Conservation (phyloP, 2,797 vertebrate species). For the Lutjanus argentimaculatus region DNA sequence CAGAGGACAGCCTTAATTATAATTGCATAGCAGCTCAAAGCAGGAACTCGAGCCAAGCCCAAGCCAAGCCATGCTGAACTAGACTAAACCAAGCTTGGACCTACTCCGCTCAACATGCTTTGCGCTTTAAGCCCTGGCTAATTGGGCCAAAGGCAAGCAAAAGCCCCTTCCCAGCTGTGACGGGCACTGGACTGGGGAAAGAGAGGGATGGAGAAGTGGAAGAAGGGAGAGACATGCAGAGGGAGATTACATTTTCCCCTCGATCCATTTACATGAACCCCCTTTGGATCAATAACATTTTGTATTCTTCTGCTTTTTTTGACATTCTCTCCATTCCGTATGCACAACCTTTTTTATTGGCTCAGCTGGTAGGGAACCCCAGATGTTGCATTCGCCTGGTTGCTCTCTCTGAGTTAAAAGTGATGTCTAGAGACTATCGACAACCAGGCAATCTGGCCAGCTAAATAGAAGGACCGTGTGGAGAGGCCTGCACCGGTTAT, state of each 20-base stretch:
- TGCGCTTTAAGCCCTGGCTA: conserved; percentile 84
- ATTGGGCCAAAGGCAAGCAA: conserved; percentile 85
- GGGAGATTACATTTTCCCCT: conserved; percentile 47
- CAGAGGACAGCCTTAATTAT: conserved; percentile 84
- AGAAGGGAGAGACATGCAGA: conserved; percentile 34
- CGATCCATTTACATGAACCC: conserved; percentile 69
- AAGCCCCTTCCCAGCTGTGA: conserved; percentile 82
- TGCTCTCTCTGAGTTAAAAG: conserved; percentile 66
- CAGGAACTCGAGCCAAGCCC: conserved; percentile 74
- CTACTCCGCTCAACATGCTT: conserved; percentile 78
- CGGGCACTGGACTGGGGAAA: conserved; percentile 76
- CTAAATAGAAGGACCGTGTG: conserved; percentile 66
- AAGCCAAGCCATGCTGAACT: conserved; percentile 85
- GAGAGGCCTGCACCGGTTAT: conserved; percentile 67
- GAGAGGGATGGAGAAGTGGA: conserved; percentile 57
- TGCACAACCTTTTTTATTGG: conserved; percentile 60
- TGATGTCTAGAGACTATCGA: conserved; percentile 70
- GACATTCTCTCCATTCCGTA: conserved; percentile 49
- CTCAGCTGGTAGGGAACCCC: conserved; percentile 61
- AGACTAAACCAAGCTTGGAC: conserved; percentile 81
- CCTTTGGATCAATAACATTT: conserved; percentile 74
- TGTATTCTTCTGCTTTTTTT: conserved; percentile 56
- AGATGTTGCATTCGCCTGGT: conserved; percentile 70
- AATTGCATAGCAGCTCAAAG: conserved; percentile 86
- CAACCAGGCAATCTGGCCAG: conserved; percentile 75